phyloP scores from a whole-genome alignment of 2,888 invertebrate genomes.

The Lordiphosa fenestrarum region DNA sequence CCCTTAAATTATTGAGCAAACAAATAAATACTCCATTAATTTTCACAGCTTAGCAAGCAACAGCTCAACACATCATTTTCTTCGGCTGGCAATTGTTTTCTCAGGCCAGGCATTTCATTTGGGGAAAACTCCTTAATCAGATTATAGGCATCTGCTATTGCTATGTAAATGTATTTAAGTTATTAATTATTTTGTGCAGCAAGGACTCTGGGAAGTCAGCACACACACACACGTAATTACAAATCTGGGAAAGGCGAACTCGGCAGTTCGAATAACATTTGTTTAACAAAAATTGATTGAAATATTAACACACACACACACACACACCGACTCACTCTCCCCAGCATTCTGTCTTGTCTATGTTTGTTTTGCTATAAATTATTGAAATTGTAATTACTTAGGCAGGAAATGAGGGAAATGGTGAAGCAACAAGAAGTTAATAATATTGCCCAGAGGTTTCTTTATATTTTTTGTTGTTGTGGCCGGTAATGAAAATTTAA shows the following conservation, averaged over 20 bases:
- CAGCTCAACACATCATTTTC: slow-evolving; percentile 1
- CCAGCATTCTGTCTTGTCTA: slow-evolving; percentile 26
- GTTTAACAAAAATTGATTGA: slow-evolving; percentile 58
- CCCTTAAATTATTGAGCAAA: slow-evolving; percentile 66
- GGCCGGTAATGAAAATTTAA: slow-evolving; percentile 61
- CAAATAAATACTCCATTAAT: slow-evolving; percentile 71
- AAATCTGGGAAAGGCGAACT: slow-evolving; percentile 4
- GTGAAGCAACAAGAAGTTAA: slow-evolving; percentile 4
- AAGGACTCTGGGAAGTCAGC: slow-evolving; percentile 12
- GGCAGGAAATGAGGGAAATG: slow-evolving; percentile 42
- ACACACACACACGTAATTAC: neutral
- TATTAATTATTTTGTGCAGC: slow-evolving; percentile 63
- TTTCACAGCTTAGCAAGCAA: slow-evolving; percentile 58
- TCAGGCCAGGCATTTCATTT: slow-evolving; percentile 58
- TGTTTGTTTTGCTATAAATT: slow-evolving; percentile 64
- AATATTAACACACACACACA: slow-evolving; percentile 26
- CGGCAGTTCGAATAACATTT: slow-evolving; percentile 51
- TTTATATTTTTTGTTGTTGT: slow-evolving; percentile 13
- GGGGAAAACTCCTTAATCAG: slow-evolving; percentile 62
- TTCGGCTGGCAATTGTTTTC: slow-evolving; percentile 14
- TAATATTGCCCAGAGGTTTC: slow-evolving; percentile 20
- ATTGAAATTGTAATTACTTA: slow-evolving; percentile 71
- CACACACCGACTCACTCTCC: slow-evolving; percentile 5
- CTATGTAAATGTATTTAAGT: slow-evolving; percentile 58
- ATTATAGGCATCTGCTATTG: slow-evolving; percentile 48